phyloP scores from a whole-genome alignment of 2,888 invertebrate species.

The Corbicula japonica region DNA sequence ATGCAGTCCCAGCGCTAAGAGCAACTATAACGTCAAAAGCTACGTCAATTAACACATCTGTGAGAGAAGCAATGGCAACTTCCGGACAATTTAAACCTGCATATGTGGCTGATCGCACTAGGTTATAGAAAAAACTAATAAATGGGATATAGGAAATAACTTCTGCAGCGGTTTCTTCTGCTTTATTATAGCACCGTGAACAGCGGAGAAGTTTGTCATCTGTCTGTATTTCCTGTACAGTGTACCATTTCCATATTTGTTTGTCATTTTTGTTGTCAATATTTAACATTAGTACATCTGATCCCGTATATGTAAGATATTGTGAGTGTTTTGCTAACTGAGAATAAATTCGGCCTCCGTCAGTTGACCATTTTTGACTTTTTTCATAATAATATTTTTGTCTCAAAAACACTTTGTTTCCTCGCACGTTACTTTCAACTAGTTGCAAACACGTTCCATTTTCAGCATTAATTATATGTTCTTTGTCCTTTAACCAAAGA shows the following conservation, averaged over 20 bases:
- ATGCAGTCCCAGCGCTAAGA: conserved; percentile 17
- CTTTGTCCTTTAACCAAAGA: conserved; percentile 5
- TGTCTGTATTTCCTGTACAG: conserved; percentile 1
- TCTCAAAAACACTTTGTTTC: neutral
- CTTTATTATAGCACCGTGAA: conserved; percentile 32
- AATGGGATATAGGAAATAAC: conserved; percentile 36
- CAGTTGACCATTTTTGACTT: conserved; percentile 5
- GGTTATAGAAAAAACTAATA: conserved; percentile 34
- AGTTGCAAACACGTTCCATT: neutral
- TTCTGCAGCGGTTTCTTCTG: conserved; percentile 40
- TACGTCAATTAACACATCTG: conserved; percentile 12
- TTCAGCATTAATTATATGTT: conserved; percentile 6
- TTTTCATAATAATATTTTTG: conserved; percentile 8
- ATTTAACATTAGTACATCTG: conserved; percentile 2
- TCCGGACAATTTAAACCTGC: conserved; percentile 21
- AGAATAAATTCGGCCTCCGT: neutral
- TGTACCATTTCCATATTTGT: conserved; percentile 36
- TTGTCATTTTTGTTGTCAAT: neutral
- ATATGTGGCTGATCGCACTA: conserved; percentile 19
- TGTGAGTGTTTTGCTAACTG: neutral
- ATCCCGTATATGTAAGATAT: conserved; percentile 11
- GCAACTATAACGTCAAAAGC: conserved; percentile 22
- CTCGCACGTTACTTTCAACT: neutral
- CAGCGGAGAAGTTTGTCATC: conserved; percentile 36
- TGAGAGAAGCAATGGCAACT: conserved; percentile 21